Conservation (phyloP, 1,140 invertebrate species). For the Sinonovacula constricta region DNA sequence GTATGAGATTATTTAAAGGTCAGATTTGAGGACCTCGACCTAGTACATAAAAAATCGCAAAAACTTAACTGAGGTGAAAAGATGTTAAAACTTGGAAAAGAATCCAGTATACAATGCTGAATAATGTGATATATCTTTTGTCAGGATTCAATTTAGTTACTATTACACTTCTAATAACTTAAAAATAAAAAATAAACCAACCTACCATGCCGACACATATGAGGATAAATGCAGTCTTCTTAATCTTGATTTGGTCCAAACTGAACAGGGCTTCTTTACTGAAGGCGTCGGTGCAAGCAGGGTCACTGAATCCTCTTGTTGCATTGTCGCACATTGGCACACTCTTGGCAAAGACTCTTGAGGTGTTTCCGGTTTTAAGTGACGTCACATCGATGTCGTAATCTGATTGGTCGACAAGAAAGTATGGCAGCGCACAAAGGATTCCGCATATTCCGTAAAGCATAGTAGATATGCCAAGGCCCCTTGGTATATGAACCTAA, state of each 20-base stretch:
- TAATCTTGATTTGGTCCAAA: slow-evolving; percentile 11
- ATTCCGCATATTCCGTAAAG: slow-evolving; percentile 69
- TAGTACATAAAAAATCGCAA: too few relatives aligned
- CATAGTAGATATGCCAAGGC: slow-evolving; percentile 62
- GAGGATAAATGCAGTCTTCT: slow-evolving; percentile 21
- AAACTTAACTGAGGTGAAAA: background rate
- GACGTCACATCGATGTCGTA: slow-evolving; percentile 20
- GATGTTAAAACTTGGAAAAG: too few relatives aligned
- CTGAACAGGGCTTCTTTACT: background rate
- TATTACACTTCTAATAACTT: background rate
- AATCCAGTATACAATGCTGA: too few relatives aligned
- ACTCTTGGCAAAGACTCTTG: background rate
- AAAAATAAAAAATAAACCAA: background rate
- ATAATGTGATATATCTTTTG: too few relatives aligned
- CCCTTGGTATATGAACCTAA: slow-evolving; percentile 66
- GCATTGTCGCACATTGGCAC: slow-evolving; percentile 30
- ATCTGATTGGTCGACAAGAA: slow-evolving; percentile 38
- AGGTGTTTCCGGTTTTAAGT: background rate
- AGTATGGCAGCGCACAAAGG: slow-evolving; percentile 69
- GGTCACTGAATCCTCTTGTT: background rate
- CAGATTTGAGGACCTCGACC: too few relatives aligned
- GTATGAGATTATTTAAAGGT: too few relatives aligned
- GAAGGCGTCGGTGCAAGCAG: background rate
- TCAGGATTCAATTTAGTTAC: too few relatives aligned
- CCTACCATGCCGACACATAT: slow-evolving; percentile 45